Conservation (phyloP, 1,140 invertebrate genomes). For the Drosophila takahashii region DNA sequence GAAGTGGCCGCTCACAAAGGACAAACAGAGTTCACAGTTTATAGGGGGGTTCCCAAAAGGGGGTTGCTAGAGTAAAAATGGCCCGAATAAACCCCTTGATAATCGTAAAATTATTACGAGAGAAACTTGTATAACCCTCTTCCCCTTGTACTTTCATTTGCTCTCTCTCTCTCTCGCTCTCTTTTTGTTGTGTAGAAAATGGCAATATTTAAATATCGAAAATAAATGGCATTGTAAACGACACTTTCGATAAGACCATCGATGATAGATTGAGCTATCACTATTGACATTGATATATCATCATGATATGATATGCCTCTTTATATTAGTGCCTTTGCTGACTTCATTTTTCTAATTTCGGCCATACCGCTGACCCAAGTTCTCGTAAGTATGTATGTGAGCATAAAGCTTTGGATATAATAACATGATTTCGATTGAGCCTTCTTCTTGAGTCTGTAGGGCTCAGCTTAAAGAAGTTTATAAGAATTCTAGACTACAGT, state of each 20-base stretch:
- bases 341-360: not conserved
- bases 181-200: not conserved
- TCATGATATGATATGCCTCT: too few species aligned
- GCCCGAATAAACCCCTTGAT: not conserved
- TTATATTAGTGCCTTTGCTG: not conserved
- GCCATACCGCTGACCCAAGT: not conserved
- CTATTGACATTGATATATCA: not conserved
- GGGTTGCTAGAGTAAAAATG: not conserved
- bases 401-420: too few species aligned
- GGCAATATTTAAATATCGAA: not conserved
- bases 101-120: not conserved
- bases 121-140: not conserved
- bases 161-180: not conserved
- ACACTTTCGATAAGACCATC: not conserved
- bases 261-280: too few species aligned
- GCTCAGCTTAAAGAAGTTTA: not conserved
- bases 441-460: not conserved
- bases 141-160: not conserved
- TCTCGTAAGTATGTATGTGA: not conserved
- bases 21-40: conserved; percentile 7
- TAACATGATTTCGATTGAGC: not conserved
- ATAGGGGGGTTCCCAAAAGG: not conserved
- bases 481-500: too few species aligned
- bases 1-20: conserved; percentile 12
- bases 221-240: not conserved